Evolutionary conservation across 2,797 vertebrate genomes (phyloP), one percentile per base, ranked within the genome.

Genomic region (Glossophaga mutica): DNA sequence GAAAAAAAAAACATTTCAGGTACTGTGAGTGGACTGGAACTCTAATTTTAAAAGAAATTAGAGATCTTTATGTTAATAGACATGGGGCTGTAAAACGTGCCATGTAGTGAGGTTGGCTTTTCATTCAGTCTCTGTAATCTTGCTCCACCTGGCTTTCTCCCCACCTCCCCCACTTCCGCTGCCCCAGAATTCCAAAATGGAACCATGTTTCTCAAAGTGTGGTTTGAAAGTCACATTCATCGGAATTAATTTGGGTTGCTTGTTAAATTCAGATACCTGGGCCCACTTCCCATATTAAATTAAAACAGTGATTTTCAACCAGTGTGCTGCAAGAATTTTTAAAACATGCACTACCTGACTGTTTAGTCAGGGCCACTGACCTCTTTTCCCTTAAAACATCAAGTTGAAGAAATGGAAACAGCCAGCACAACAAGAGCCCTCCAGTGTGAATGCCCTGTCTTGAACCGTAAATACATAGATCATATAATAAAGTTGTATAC

Each of bases 211-310:
- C 55, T 91, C 73, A 89, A 62, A 95, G 22, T 76, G 39, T 71
- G 19, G 24, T 77, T 86, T 77, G 34, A 89, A 85, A 88, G 57
- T 89, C 46, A 48, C 22, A n/a, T 48, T 48, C 24, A 59, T 90
- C 48, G 52, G 78, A 79, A 62, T 93, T 83, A 90, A 95, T 37
- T 83, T n/a, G 34, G 11, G 42, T 87, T 83, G 16, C 67, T 71
- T 65, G 18, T 94, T 91, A 94, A 81, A 96, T 79, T 91, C 48
- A 86, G 78, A 57, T 88, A 71, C 79, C 78, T 88, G 82, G 24
- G 44, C 22, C 79, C 10, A 83, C 46, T 96, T 85, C 39, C 37
- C n/a, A 65, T 50, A 37, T 55, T 90, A 70, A 90, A 74, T 81
- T 95, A 78, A 73, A 91, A 57, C 19, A 76, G 46, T 50, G 18